phyloP scores from a whole-genome alignment of 1,140 invertebrate species.

The Nephila pilipes region DNA sequence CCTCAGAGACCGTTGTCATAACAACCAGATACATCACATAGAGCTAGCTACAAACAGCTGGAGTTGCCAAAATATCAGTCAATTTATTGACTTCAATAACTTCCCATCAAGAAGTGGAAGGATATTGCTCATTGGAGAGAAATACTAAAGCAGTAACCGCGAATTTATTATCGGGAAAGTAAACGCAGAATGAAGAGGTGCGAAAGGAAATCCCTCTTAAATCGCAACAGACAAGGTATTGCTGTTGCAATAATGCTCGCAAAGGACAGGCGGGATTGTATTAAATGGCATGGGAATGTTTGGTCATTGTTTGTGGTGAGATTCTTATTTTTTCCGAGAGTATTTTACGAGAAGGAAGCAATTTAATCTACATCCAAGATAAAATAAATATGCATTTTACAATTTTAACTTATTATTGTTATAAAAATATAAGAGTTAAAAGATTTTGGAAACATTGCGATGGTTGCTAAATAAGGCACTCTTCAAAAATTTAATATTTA shows the following conservation, averaged over 20 bases:
- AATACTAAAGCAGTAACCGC: slow-evolving; percentile 27
- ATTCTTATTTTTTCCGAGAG: too few species aligned
- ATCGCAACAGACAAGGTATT: not conserved
- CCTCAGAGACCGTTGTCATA: not conserved
- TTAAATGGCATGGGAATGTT: too few species aligned
- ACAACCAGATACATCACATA: slow-evolving; percentile 10
- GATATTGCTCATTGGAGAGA: slow-evolving; percentile 63
- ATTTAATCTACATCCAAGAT: too few species aligned
- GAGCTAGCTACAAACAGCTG: not conserved
- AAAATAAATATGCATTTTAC: too few species aligned
- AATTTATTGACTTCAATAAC: slow-evolving; percentile 66
- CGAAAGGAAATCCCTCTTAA: not conserved
- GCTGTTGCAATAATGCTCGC: not conserved
- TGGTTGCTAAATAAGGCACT: too few species aligned
- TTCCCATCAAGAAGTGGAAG: slow-evolving; percentile 46
- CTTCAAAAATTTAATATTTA: too few species aligned
- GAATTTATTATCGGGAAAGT: slow-evolving; percentile 54
- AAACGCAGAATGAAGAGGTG: not conserved
- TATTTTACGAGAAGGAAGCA: too few species aligned
- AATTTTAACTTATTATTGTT: too few species aligned
- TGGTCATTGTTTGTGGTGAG: too few species aligned
- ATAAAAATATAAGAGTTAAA: too few species aligned
- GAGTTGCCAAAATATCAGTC: slow-evolving; percentile 52
- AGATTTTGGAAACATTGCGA: too few species aligned
- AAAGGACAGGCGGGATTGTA: too few species aligned